phyloP scores from a whole-genome alignment of 2,113 vertebrate species.

The Callopanchax toddi region DNA sequence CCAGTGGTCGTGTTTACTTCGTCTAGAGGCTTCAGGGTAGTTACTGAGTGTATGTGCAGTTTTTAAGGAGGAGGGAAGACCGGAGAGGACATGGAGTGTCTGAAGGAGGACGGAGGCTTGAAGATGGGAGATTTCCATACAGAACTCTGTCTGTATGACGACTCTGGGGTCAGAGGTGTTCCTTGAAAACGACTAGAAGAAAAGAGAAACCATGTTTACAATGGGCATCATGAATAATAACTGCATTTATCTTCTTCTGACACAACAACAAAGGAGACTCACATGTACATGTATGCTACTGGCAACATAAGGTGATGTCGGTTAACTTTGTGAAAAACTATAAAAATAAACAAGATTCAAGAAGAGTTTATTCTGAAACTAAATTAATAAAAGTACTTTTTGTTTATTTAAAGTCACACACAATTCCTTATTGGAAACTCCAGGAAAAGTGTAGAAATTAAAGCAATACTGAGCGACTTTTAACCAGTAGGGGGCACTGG shows the following conservation, averaged over 20 bases:
- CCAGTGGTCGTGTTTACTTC: constrained; percentile 1
- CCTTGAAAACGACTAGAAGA: constrained; percentile 50
- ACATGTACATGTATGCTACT: not conserved
- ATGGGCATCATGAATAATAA: not conserved
- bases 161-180: constrained; percentile 35
- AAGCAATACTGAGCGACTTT: too few relatives aligned
- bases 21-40: not conserved
- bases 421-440: too few relatives aligned
- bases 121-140: constrained; percentile 70
- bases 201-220: not conserved
- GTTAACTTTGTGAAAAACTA: too few relatives aligned
- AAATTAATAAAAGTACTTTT: too few relatives aligned
- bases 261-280: not conserved
- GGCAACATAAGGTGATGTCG: not conserved
- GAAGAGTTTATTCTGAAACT: too few relatives aligned
- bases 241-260: not conserved
- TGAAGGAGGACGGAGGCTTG: constrained; percentile 55
- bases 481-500: too few relatives aligned
- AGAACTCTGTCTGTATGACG: constrained; percentile 32
- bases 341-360: too few relatives aligned
- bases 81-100: constrained; percentile 63
- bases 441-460: too few relatives aligned
- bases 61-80: constrained; percentile 31
- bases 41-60: not conserved
- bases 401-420: too few relatives aligned